A percentile compares a stretch with the other conserved stretches of the same genome.
phyloP scores from a whole-genome alignment of 2,888 invertebrate species.

The Hermodice carunculata region DNA sequence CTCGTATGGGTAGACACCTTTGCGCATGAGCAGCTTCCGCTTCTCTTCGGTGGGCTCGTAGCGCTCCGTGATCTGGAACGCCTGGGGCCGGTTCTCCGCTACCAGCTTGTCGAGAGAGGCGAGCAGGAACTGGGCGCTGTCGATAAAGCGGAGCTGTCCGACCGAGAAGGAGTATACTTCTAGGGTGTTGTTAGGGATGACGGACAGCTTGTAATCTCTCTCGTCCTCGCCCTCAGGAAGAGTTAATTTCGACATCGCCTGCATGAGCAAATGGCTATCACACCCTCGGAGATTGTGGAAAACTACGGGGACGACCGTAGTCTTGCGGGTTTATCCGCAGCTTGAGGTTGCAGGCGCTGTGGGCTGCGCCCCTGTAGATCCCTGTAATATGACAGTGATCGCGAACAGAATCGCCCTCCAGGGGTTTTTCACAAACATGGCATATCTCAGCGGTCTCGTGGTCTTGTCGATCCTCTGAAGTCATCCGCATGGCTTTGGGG shows the following conservation, averaged over 20 bases:
- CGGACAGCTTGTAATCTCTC: no score
- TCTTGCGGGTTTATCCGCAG: conserved; percentile 8
- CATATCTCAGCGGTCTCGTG: neutral
- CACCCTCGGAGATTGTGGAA: conserved; percentile 18
- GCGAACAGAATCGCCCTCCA: neutral
- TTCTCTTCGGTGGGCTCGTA: no score
- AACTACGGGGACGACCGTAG: conserved; percentile 10
- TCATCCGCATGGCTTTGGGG: conserved; percentile 2
- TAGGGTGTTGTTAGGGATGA: no score
- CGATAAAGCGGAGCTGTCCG: no score
- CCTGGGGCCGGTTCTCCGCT: no score
- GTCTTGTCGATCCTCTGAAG: neutral
- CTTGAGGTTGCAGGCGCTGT: conserved; percentile 14
- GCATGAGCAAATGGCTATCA: conserved; percentile 15
- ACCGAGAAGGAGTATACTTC: no score
- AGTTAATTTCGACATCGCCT: conserved; percentile 1
- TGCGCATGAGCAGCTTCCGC: conserved; percentile 4
- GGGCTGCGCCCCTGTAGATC: conserved; percentile 30
- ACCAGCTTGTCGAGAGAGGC: no score
- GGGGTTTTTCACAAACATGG: neutral
- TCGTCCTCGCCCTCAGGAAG: neutral
- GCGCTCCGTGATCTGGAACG: no score
- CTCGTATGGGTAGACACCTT: conserved; percentile 1
- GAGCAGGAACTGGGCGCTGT: no score
- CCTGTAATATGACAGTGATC: conserved; percentile 34